Evolutionary conservation across 2,888 invertebrate genomes (phyloP), one percentile per base, ranked within the genome.

Genomic region (Diploptera punctata): DNA sequence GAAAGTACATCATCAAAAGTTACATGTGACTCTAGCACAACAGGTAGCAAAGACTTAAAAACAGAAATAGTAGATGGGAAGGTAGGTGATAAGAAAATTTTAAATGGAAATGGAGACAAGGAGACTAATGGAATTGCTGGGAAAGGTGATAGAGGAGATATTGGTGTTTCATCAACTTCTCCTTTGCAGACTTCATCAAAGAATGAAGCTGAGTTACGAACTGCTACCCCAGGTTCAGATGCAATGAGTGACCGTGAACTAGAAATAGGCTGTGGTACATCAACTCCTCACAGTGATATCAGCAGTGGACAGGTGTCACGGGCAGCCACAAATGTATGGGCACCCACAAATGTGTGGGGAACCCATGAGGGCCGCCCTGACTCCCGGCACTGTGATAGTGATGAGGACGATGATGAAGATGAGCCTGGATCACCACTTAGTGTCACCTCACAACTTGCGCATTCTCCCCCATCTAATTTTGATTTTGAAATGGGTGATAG

Each of bases 341-440:
- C 84, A 43, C 87, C 86, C 71, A 86, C 87, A 47, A 84, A 87
- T 71, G 79, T 86, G 26, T 87, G 87, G 85, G 86, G 84, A 43
- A 87, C 86, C 71, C 85, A 85, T 75, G 87, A 82, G 57, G 81
- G 80, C 54, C 75, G 85, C 10, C 84, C 86, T n/a, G 78, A 77
- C 52, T 74, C 76, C 24, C 67, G 75, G n/a, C 72, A 76, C 52
- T 86, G 87, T 75, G 73, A 74, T 43, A 75, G 75, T 69, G 75
- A 75, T 24, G 73, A 72, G 21, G 89, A 89, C 67, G 91, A 91
- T 75, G 91, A 91, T 68, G 92, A 92, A 71, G 87, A 88, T 52
- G 76, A 81, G 2, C 88, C 89, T 19, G 89, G 87, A 7, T 91
- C 92, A 54, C 90, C 91, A 19, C 86, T 89, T 69, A 91, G 91